Evolutionary conservation across 2,797 vertebrate genomes (phyloP), one percentile per base, ranked within the genome.

Genomic region (Syngnathus rostellatus): DNA sequence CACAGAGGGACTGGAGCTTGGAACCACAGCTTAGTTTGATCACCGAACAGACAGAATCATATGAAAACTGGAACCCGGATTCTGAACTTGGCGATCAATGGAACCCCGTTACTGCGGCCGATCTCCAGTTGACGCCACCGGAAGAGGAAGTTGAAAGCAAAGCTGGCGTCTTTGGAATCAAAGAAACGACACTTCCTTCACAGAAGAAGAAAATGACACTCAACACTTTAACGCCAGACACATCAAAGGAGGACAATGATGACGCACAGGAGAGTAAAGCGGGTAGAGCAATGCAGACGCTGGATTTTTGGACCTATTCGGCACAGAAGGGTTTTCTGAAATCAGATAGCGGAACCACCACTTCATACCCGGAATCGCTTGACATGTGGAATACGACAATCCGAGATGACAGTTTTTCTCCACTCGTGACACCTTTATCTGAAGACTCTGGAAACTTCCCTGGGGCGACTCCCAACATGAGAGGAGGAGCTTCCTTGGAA

Each of bases 371-470:
- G 14, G 39, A 89, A 71, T 90, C 72, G 37, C 74, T 92, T 60
- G 91, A 87, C 77, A 75, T 91, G 71, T 94, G 79, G 84, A 89
- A 87, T 72, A 84, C 71, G 66, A 73, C 83, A 16, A 86, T 93
- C 59, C 79, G 88, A 51, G 88, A 92, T 70, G 91, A 88, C 77
- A 89, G 87, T 67, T 74, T 86, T 16, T 95, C 94, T 58, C 91
- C 88, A 78, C 86, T 89, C 57, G 93, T 92, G 0, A 94, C 91
- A 67, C 93, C 93, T 64, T 68, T 88, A 68, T 91, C 88, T 48
- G 83, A 93, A 76, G 81, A 83, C 69, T 90, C 90, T 37, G 88
- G 89, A 70, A 86, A 88, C 25, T 89, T 92, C 83, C 83, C 64
- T 67, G 72, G 43, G 45, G 53, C 63, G 1, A 78, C 79, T 43